Conservation (phyloP, 2,113 vertebrate genomes). For the Oreocharis arfaki region DNA sequence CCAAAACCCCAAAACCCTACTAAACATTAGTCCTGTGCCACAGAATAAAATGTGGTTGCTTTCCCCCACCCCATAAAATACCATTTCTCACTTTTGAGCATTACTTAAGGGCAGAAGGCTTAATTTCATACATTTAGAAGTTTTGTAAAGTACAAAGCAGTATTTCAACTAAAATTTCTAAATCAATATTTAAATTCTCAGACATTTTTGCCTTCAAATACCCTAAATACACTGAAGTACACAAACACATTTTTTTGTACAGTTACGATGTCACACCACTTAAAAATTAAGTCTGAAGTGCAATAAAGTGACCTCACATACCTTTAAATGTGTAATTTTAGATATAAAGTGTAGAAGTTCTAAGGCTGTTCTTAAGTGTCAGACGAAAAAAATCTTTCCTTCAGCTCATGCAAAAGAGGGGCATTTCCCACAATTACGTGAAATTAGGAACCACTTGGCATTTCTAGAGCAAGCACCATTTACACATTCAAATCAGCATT, state of each 20-base stretch:
- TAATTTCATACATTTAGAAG: not conserved
- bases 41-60: too few relatives aligned
- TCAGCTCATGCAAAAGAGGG: not conserved
- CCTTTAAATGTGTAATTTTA: not conserved
- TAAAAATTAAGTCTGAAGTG: not conserved
- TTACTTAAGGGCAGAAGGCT: not conserved
- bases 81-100: not conserved
- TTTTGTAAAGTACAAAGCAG: not conserved
- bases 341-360: not conserved
- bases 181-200: not conserved
- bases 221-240: not conserved
- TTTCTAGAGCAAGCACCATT: not conserved
- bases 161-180: not conserved
- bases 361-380: not conserved
- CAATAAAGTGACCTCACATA: not conserved
- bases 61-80: fast-evolving
- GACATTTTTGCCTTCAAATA: not conserved
- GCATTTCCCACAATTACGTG: not conserved
- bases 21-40: not conserved
- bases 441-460: not conserved
- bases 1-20: not conserved
- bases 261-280: not conserved
- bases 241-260: not conserved
- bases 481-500: not conserved
- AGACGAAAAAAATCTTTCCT: not conserved